Evolutionary conservation across 2,888 invertebrate genomes (phyloP).

Genomic region (Harpalus rubripes): DNA sequence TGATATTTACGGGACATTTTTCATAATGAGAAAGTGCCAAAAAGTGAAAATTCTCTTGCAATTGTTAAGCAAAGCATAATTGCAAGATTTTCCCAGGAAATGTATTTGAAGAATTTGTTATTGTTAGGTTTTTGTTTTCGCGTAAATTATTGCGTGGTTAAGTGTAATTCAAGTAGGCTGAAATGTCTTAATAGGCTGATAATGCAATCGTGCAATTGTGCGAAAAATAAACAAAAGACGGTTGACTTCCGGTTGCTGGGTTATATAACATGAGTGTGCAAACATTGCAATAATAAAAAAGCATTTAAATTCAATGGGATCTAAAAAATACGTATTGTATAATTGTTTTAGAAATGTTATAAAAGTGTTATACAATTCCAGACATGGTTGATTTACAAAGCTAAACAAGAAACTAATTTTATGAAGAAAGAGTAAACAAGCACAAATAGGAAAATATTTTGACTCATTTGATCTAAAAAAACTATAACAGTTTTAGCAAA

Average conservation of each 20-base stretch:
- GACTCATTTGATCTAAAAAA: too few relatives aligned
- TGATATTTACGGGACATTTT: too few relatives aligned
- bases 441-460: too few relatives aligned
- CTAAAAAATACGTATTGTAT: too few relatives aligned
- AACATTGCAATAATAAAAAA: not conserved
- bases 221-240: conserved; percentile 51
- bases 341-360: too few relatives aligned
- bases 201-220: conserved; percentile 40
- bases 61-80: not conserved
- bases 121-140: conserved; percentile 9
- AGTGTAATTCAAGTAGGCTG: conserved; percentile 22
- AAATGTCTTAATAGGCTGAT: conserved; percentile 40
- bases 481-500: too few relatives aligned
- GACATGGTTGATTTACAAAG: too few relatives aligned
- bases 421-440: too few relatives aligned
- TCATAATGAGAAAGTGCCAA: not conserved
- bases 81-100: conserved; percentile 19
- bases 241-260: conserved; percentile 27
- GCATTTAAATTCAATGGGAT: not conserved
- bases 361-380: too few relatives aligned
- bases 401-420: too few relatives aligned
- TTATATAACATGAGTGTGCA: not conserved
- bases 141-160: conserved; percentile 38
- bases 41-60: not conserved
- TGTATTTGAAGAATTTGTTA: not conserved